Conservation (phyloP, 2,888 invertebrate species). For the Drosophila austrosaltans region DNA sequence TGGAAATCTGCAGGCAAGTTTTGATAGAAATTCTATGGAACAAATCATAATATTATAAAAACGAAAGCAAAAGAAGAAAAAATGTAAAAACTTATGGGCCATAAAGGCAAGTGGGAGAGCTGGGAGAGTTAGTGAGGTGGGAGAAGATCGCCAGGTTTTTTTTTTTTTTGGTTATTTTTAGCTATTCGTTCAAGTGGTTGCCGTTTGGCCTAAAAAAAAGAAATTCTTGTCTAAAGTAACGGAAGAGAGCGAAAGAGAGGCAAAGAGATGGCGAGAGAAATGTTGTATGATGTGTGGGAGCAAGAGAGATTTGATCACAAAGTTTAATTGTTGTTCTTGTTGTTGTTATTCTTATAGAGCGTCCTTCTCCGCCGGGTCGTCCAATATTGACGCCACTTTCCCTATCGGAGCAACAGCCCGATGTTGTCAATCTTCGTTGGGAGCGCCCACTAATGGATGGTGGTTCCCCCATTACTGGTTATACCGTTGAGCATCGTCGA, state of each 20-base stretch:
- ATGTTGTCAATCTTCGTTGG: constrained; percentile 93
- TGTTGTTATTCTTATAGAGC: constrained; percentile 84
- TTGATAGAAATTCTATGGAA: constrained; percentile 60
- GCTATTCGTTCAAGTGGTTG: constrained; percentile 81
- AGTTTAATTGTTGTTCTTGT: constrained; percentile 16
- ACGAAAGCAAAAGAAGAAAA: constrained; percentile 1
- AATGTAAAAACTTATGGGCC: constrained; percentile 41
- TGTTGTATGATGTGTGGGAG: background rate
- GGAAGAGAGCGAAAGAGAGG: constrained; percentile 12
- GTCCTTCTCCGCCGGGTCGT: constrained; percentile 91
- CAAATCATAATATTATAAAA: constrained; percentile 40
- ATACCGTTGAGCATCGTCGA: constrained; percentile 90
- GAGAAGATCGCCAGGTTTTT: background rate
- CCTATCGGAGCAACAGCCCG: constrained; percentile 90
- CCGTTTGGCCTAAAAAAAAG: constrained; percentile 68
- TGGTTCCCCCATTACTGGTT: constrained; percentile 93
- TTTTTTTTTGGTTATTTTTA: constrained; percentile 74
- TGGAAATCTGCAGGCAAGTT: constrained; percentile 92
- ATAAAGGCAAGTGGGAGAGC: constrained; percentile 77
- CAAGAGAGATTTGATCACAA: background rate
- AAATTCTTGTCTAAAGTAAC: constrained; percentile 39
- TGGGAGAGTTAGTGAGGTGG: constrained; percentile 77
- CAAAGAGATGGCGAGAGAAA: constrained; percentile 36
- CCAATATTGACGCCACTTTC: constrained; percentile 91
- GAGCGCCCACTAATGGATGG: constrained; percentile 92